phyloP scores from a whole-genome alignment of 2,888 invertebrate genomes.

The Limnephilus marmoratus region DNA sequence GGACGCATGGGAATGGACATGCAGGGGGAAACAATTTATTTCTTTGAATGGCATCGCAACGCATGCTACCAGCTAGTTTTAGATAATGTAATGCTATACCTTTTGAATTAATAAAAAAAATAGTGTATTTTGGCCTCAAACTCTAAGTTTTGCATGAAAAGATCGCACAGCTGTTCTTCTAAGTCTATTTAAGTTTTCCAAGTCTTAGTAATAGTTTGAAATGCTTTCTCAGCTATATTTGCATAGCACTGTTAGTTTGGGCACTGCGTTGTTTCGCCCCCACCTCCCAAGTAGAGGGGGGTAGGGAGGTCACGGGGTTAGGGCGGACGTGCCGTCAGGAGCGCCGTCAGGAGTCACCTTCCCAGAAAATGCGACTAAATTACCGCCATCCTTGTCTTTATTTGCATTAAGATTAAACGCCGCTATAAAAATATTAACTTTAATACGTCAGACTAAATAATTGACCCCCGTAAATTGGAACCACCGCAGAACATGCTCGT shows the following conservation, averaged over 20 bases:
- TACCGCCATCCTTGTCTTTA: conserved; percentile 1
- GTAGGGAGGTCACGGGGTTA: neutral
- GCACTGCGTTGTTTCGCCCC: neutral
- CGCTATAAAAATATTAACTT: neutral
- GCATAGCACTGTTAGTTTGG: neutral
- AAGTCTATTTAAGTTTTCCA: too few species aligned
- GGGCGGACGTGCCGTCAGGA: neutral
- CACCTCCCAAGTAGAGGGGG: neutral
- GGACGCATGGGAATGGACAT: too few species aligned
- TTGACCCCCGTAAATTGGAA: conserved; percentile 2
- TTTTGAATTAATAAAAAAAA: too few species aligned
- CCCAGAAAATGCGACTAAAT: neutral
- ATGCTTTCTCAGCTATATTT: too few species aligned
- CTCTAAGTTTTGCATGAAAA: too few species aligned
- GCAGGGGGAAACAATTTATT: too few species aligned
- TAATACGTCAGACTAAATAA: neutral
- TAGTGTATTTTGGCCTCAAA: too few species aligned
- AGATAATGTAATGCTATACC: too few species aligned
- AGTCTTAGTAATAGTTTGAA: too few species aligned
- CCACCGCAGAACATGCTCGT: neutral
- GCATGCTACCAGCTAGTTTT: too few species aligned
- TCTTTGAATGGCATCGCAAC: too few species aligned
- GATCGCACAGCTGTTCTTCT: too few species aligned
- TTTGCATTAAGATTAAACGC: neutral
- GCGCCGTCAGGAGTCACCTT: neutral